Conservation (phyloP, 2,888 invertebrate species). For the Hemicrepidius hirtus region DNA sequence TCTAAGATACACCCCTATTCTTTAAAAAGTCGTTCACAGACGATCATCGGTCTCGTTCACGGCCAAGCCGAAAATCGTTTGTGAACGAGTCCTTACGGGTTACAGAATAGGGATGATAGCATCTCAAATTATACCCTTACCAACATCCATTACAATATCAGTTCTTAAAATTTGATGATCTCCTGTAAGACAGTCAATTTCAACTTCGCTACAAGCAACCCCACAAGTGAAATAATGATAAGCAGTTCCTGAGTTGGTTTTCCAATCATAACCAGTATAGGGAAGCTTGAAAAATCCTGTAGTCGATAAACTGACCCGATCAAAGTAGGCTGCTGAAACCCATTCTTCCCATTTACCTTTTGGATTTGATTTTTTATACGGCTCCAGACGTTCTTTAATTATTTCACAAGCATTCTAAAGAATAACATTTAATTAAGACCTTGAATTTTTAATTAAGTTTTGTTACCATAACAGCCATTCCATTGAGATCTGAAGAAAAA, state of each 20-base stretch:
- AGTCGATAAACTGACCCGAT: conserved; percentile 86
- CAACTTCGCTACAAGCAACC: conserved; percentile 90
- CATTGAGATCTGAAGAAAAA: conserved; percentile 91
- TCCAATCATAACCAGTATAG: conserved; percentile 82
- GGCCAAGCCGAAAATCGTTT: no score
- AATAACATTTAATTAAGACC: background rate
- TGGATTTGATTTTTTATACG: conserved; percentile 84
- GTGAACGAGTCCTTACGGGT: no score
- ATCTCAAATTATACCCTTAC: no score
- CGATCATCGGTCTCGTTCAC: no score
- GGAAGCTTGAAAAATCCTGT: conserved; percentile 89
- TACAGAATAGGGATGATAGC: no score
- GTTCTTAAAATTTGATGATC: conserved; percentile 92
- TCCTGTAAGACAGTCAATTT: conserved; percentile 95
- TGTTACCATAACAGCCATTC: conserved; percentile 88
- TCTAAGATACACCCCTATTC: no score
- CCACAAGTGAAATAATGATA: conserved; percentile 93
- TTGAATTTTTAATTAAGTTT: background rate
- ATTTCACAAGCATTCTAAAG: conserved; percentile 84
- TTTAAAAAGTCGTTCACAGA: no score
- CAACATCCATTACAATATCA: conserved; percentile 98
- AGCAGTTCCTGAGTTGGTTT: conserved; percentile 81
- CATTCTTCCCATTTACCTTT: conserved; percentile 90
- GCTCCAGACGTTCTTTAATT: conserved; percentile 82
- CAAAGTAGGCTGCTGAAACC: conserved; percentile 85